Conservation (phyloP, 2,113 vertebrate genomes). For the Petroica traversi region DNA sequence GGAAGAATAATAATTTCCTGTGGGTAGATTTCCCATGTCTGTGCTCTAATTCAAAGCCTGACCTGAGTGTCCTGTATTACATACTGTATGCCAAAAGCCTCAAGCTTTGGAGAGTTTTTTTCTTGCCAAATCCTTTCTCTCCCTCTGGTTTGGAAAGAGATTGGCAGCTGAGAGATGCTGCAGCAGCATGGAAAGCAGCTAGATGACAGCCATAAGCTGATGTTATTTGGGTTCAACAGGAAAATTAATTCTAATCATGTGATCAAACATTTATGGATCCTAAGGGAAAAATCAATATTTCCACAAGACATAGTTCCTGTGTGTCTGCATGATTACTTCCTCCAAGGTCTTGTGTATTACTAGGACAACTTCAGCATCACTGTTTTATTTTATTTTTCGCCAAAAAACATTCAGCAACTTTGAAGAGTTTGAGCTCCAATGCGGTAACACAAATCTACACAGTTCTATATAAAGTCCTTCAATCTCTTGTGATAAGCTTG, state of each 20-base stretch:
- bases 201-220: neutral
- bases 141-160: neutral
- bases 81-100: neutral
- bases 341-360: neutral
- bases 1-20: neutral
- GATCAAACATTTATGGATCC: neutral
- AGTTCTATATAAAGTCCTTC: neutral
- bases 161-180: neutral
- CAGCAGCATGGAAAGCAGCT: neutral
- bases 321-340: neutral
- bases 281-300: neutral
- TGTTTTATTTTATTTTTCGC: neutral
- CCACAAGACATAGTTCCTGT: neutral
- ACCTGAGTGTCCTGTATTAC: neutral
- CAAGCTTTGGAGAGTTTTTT: neutral
- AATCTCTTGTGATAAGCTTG: neutral
- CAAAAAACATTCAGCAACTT: neutral
- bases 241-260: neutral
- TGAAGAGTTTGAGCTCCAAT: neutral
- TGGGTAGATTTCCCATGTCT: neutral
- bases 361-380: neutral
- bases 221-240: neutral
- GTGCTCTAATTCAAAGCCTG: neutral
- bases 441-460: neutral
- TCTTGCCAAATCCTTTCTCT: neutral